phyloP scores from a whole-genome alignment of 2,113 vertebrate species.

The Lepus americanus region DNA sequence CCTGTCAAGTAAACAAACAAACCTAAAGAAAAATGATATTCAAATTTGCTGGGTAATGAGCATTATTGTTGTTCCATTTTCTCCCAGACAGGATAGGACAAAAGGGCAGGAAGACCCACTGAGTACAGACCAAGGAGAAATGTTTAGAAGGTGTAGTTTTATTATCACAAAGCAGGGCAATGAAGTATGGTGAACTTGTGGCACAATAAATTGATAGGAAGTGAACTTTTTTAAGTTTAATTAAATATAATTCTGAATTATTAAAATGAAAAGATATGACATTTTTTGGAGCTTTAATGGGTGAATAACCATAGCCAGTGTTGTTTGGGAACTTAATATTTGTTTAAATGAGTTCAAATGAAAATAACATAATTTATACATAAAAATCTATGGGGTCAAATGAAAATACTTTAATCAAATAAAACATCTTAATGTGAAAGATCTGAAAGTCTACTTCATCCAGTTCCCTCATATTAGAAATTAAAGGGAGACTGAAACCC shows the following conservation, averaged over 20 bases:
- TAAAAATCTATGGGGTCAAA: background rate
- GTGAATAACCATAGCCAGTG: background rate
- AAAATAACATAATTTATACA: background rate
- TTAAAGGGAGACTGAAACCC: background rate
- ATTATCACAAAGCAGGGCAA: background rate
- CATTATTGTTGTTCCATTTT: background rate
- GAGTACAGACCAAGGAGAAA: too few species aligned
- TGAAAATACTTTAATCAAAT: conserved; percentile 29
- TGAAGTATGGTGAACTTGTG: background rate
- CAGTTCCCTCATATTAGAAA: background rate
- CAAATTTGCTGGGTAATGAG: background rate
- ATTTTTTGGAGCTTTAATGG: background rate
- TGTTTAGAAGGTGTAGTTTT: background rate
- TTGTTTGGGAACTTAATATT: background rate
- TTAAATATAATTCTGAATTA: background rate
- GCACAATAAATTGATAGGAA: background rate
- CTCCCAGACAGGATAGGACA: background rate
- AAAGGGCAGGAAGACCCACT: background rate
- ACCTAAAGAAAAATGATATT: too few species aligned
- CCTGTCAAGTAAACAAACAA: too few species aligned
- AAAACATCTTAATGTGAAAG: conserved; percentile 31
- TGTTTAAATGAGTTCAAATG: conserved; percentile 26
- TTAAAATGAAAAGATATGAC: conserved; percentile 21
- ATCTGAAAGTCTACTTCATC: background rate
- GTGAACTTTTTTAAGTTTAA: background rate